Conservation (phyloP, 2,888 invertebrate genomes). For the Archaeoteleia sp. region DNA sequence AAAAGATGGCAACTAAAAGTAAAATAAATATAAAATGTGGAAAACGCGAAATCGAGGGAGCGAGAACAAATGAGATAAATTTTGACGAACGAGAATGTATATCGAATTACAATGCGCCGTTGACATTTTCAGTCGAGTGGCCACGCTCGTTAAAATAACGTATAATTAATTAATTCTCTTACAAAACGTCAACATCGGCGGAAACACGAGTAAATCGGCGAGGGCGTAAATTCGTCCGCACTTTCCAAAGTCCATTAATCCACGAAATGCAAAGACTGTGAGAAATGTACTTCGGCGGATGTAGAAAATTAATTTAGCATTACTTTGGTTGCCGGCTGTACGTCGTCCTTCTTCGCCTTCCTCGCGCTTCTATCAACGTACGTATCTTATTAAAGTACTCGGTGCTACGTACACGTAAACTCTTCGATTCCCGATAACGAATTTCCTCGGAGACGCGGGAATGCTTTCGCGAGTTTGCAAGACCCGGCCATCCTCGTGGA, state of each 20-base stretch:
- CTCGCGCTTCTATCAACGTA: conserved; percentile 44
- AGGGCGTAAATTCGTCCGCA: conserved; percentile 23
- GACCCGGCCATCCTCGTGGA: conserved; percentile 18
- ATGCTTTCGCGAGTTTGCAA: conserved; percentile 54
- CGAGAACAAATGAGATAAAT: too few relatives aligned
- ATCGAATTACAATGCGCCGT: too few relatives aligned
- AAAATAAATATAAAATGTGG: too few relatives aligned
- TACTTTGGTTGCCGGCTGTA: conserved; percentile 16
- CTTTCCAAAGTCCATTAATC: conserved; percentile 39
- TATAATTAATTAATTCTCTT: conserved; percentile 40
- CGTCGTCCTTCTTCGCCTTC: conserved; percentile 26
- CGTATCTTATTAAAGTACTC: conserved; percentile 58
- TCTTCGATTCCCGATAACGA: conserved; percentile 63
- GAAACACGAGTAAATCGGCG: conserved; percentile 18
- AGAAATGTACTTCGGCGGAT: conserved; percentile 23
- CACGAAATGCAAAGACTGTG: conserved; percentile 27
- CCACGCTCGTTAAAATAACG: conserved; percentile 24
- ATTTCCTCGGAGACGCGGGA: conserved; percentile 59
- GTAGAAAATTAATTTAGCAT: conserved; percentile 41
- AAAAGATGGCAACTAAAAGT: too few relatives aligned
- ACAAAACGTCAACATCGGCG: conserved; percentile 24
- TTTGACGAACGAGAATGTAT: too few relatives aligned
- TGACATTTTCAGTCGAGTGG: too few relatives aligned
- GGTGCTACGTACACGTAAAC: conserved; percentile 60
- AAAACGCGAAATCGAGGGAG: too few relatives aligned